phyloP scores from a whole-genome alignment of 2,888 invertebrate species.

The Rhingia rostrata region DNA sequence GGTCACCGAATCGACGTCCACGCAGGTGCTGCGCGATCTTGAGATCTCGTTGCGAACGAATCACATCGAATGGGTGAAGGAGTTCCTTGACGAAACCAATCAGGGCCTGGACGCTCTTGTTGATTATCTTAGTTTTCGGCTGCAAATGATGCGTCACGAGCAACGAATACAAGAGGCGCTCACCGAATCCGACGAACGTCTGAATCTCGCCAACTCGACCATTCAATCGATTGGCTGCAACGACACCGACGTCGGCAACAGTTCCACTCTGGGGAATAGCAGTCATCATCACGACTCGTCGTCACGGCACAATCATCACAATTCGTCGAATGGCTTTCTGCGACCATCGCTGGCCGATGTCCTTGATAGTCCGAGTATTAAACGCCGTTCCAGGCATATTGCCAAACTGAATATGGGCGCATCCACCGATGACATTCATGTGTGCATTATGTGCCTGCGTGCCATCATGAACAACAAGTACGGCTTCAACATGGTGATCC shows the following conservation, averaged over 20 bases:
- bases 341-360: slow-evolving; percentile 86
- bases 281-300: slow-evolving; percentile 82
- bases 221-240: slow-evolving; percentile 75
- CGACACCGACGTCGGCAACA: slow-evolving; percentile 80
- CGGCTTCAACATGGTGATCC: slow-evolving; percentile 99
- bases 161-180: slow-evolving; percentile 91
- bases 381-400: slow-evolving; percentile 91
- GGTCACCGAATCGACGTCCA: slow-evolving; percentile 98
- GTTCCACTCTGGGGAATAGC: slow-evolving; percentile 67
- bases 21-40: slow-evolving; percentile 98
- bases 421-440: slow-evolving; percentile 98
- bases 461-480: slow-evolving; percentile 99
- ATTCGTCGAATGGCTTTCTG: slow-evolving; percentile 80
- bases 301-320: slow-evolving; percentile 57
- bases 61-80: slow-evolving; percentile 99
- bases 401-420: slow-evolving; percentile 96
- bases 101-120: slow-evolving; percentile 98
- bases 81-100: slow-evolving; percentile 98
- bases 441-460: slow-evolving; percentile 99
- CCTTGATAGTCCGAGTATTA: slow-evolving; percentile 88
- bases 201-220: slow-evolving; percentile 82
- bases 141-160: slow-evolving; percentile 97
- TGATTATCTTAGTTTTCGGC: slow-evolving; percentile 97
- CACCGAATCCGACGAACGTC: slow-evolving; percentile 90
- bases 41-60: slow-evolving; percentile 99